phyloP scores from a whole-genome alignment of 2,888 invertebrate genomes.

The Calephelis perditalis region DNA sequence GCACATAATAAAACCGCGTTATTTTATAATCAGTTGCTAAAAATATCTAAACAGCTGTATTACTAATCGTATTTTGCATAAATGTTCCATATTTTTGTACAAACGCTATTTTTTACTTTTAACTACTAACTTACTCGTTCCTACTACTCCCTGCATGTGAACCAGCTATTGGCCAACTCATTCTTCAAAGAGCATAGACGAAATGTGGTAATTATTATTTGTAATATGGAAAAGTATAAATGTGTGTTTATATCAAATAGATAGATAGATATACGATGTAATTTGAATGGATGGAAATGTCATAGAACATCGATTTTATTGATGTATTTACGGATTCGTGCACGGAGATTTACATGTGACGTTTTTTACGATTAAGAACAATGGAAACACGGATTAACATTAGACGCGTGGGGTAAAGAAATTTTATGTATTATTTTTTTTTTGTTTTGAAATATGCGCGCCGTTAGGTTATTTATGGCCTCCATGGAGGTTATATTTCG shows the following conservation, averaged over 20 bases:
- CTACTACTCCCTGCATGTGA: too few relatives aligned
- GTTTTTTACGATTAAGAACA: constrained; percentile 25
- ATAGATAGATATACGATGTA: too few relatives aligned
- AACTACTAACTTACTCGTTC: too few relatives aligned
- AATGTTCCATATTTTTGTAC: constrained; percentile 1
- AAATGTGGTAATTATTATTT: too few relatives aligned
- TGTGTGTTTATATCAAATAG: too few relatives aligned
- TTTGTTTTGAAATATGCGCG: constrained; percentile 77
- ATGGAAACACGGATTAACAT: constrained; percentile 54
- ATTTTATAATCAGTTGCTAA: neutral
- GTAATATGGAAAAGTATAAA: too few relatives aligned
- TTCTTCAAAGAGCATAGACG: too few relatives aligned
- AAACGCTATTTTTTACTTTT: neutral
- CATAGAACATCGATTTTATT: too few relatives aligned
- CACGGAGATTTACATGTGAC: too few relatives aligned
- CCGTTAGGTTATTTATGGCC: constrained; percentile 75
- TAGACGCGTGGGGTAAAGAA: constrained; percentile 71
- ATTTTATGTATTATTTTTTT: constrained; percentile 74
- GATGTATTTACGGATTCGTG: neutral
- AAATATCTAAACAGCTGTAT: neutral
- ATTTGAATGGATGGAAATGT: too few relatives aligned
- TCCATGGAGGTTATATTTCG: constrained; percentile 76
- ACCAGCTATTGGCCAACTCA: too few relatives aligned
- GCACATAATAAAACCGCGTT: neutral
- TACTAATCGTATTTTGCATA: constrained; percentile 4